phyloP scores from a whole-genome alignment of 2,113 vertebrate species.

The Gadus chalcogrammus region DNA sequence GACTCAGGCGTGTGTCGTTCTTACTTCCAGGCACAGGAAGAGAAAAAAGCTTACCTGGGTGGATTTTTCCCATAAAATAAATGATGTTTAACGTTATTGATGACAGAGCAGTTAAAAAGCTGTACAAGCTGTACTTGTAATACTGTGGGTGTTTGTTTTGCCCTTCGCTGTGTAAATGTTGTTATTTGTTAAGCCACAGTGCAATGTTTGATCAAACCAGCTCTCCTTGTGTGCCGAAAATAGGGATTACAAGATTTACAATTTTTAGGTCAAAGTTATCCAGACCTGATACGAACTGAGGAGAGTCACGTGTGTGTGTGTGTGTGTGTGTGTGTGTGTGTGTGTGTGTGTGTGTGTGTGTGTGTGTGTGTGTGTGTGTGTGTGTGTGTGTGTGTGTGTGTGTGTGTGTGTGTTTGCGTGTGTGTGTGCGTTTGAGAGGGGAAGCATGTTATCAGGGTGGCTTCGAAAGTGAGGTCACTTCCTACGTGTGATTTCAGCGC shows the following conservation, averaged over 20 bases:
- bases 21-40: not conserved
- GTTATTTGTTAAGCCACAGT: not conserved
- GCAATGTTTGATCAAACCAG: constrained; percentile 24
- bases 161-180: not conserved
- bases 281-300: constrained; percentile 5
- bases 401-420: not conserved
- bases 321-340: not conserved
- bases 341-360: not conserved
- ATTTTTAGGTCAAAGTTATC: constrained; percentile 43
- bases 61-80: too few species aligned
- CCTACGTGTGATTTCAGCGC: constrained; percentile 53
- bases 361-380: not conserved
- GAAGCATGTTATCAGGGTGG: constrained; percentile 47
- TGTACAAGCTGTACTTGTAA: not conserved
- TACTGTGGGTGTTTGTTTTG: not conserved
- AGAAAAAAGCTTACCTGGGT: too few species aligned
- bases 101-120: not conserved
- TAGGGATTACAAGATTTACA: constrained; percentile 42
- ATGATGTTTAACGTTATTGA: too few species aligned
- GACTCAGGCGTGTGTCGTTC: not conserved
- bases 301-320: not conserved
- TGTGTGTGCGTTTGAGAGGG: constrained; percentile 1
- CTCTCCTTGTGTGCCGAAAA: constrained; percentile 15
- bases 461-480: constrained; percentile 67
- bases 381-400: not conserved